phyloP scores from a whole-genome alignment of 2,888 invertebrate species.

The Creontiades dilutus region DNA sequence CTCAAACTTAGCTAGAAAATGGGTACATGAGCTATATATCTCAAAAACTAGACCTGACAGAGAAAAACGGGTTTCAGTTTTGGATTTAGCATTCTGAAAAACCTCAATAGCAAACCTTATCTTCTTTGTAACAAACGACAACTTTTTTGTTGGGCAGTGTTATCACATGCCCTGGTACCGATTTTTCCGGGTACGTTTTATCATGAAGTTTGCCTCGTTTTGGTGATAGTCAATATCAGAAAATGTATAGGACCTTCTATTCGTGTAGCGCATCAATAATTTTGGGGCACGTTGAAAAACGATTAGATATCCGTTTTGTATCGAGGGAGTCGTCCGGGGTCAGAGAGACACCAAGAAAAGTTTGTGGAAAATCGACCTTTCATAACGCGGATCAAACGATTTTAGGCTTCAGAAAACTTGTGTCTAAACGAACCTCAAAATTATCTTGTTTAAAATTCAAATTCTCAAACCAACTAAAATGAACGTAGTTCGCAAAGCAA shows the following conservation, averaged over 20 bases:
- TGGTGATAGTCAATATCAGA: not conserved
- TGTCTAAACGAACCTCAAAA: too few species aligned
- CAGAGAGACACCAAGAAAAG: constrained; percentile 67
- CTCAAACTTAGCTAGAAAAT: too few species aligned
- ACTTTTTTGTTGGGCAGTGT: too few species aligned
- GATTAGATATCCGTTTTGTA: not conserved
- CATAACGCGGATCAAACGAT: not conserved
- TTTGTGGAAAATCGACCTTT: constrained; percentile 2
- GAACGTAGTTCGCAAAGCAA: not conserved
- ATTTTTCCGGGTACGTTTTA: not conserved
- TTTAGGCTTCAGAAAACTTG: not conserved
- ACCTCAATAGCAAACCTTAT: too few species aligned
- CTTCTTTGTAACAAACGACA: too few species aligned
- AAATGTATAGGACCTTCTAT: not conserved
- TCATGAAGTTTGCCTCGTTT: not conserved
- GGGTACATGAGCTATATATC: too few species aligned
- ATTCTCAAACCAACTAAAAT: too few species aligned
- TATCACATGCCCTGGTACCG: constrained; percentile 34
- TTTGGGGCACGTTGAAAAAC: not conserved
- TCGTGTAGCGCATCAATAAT: too few species aligned
- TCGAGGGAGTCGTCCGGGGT: constrained; percentile 10
- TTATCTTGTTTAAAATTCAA: too few species aligned
- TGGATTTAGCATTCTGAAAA: too few species aligned
- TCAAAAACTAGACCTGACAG: too few species aligned
- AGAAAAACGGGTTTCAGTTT: too few species aligned